A percentile compares a stretch with the other conserved stretches of the same genome.
Evolutionary conservation across 1,140 invertebrate genomes (phyloP).

Genomic region (Lethrus apterus): DNA sequence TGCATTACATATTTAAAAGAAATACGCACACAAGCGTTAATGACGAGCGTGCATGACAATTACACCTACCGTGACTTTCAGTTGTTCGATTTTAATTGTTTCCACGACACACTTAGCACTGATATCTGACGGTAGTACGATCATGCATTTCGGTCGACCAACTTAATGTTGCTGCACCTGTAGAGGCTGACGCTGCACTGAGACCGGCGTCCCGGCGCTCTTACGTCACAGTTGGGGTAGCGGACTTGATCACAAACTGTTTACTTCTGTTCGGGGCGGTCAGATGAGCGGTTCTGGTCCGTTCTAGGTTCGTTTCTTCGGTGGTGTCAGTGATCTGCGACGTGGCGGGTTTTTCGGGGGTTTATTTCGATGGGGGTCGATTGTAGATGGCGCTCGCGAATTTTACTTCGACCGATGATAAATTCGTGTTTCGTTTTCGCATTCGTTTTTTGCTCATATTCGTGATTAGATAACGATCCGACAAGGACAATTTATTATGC

Average conservation of each 20-base stretch:
- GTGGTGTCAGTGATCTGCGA: constrained; percentile 3
- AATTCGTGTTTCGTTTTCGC: no score
- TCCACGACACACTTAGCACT: constrained; percentile 18
- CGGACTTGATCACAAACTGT: no score
- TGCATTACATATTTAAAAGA: no score
- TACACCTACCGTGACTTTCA: constrained; percentile 10
- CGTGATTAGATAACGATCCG: no score
- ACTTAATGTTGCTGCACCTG: constrained; percentile 19
- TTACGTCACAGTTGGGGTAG: constrained; percentile 26
- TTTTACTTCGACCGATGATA: no score
- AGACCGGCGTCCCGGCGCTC: constrained; percentile 23
- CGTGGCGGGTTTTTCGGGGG: no score
- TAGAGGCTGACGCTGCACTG: constrained; percentile 22
- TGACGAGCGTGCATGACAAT: no score
- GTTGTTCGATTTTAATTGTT: constrained; percentile 5
- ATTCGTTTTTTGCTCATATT: no score
- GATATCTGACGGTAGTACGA: constrained; percentile 13
- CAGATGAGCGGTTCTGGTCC: not conserved
- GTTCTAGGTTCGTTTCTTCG: constrained; percentile 3
- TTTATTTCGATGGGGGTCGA: no score
- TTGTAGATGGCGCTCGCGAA: constrained; percentile 10
- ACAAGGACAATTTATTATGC: no score
- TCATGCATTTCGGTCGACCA: constrained; percentile 18
- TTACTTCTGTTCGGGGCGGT: constrained; percentile 2
- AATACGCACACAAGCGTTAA: no score